Evolutionary conservation across 2,113 vertebrate species (phyloP), one percentile per base, ranked within the genome.

Genomic region (Hymenochirus boettgeri): DNA sequence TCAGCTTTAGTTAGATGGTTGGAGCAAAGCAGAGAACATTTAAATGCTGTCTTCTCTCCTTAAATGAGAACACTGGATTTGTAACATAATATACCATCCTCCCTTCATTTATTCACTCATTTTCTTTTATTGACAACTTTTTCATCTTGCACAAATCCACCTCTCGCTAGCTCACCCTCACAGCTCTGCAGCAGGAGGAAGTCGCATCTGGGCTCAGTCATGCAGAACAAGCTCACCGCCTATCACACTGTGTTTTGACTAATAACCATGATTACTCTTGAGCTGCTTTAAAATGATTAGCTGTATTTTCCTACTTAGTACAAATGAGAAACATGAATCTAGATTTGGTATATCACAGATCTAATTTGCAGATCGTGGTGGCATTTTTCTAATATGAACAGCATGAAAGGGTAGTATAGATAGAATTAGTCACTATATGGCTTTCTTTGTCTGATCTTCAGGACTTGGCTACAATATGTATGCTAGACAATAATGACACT

Each of bases 291-390:
- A 42, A 42, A 42, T 17, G 18, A 58, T 58, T 58, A 45, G 21
- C 31, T 42, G 6, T 24, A n/a, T 33, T 39, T 58, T 23, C 21
- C 21, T 58, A 58, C 39, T 42, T 8, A 25, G 35, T 58, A n/a
- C 15, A 58, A 35, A 17, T 12, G n/a, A 57, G 54, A 21, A 9
- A 3, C 33, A 35, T 35, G 33, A 35, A 35, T 35, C 10, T 9
- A 35, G 15, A 35, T 35, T 13, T 35, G 33, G n/a, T 12, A 35
- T 35, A 13, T 35, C 10, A 12, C 13, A 15, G 6, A 42, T 42
- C 13, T 42, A 17, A 6, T n/a, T n/a, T n/a, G n/a, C n/a, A n/a
- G n/a, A n/a, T n/a, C n/a, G n/a, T n/a, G n/a, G n/a, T n/a, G n/a
- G n/a, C n/a, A n/a, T n/a, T n/a, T n/a, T n/a, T n/a, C n/a, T n/a